Conservation (phyloP, 2,113 vertebrate genomes). For the Ancistrus triradiatus region DNA sequence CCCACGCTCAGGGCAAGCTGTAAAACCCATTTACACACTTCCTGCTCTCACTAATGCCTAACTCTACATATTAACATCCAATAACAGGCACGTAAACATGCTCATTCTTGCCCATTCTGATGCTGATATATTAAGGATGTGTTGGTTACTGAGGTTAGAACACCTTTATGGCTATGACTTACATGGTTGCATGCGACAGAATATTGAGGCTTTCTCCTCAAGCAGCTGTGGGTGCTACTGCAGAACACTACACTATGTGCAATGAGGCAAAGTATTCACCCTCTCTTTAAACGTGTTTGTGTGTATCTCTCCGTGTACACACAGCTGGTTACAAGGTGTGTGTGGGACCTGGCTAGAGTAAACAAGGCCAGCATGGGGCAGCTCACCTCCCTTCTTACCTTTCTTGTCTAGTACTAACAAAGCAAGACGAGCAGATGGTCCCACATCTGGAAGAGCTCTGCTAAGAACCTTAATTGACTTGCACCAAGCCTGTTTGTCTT, state of each 20-base stretch:
- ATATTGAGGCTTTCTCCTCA: conserved; percentile 23
- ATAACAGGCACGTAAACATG: conserved; percentile 40
- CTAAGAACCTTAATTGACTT: conserved; percentile 47
- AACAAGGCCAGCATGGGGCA: conserved; percentile 51
- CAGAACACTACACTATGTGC: conserved; percentile 26
- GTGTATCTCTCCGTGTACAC: conserved; percentile 31
- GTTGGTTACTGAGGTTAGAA: conserved; percentile 35
- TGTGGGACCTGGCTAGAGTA: conserved; percentile 47
- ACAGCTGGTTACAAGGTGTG: conserved; percentile 74
- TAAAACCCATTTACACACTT: conserved; percentile 52
- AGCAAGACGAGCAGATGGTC: conserved; percentile 58
- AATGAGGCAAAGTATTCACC: conserved; percentile 14
- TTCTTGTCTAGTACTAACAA: conserved; percentile 38
- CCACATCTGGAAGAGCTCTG: conserved; percentile 57
- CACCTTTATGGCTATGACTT: conserved; percentile 35
- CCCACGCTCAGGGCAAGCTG: conserved; percentile 43
- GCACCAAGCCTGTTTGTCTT: conserved; percentile 44
- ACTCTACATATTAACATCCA: conserved; percentile 47
- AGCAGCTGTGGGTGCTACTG: conserved; percentile 19
- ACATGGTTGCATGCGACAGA: conserved; percentile 27
- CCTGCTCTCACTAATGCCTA: conserved; percentile 53
- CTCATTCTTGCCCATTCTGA: conserved; percentile 22
- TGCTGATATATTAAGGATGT: conserved; percentile 28
- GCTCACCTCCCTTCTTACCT: conserved; percentile 32
- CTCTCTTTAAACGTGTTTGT: conserved; percentile 36